Conservation (phyloP, 2,888 invertebrate genomes). For the Malachius bipustulatus region DNA sequence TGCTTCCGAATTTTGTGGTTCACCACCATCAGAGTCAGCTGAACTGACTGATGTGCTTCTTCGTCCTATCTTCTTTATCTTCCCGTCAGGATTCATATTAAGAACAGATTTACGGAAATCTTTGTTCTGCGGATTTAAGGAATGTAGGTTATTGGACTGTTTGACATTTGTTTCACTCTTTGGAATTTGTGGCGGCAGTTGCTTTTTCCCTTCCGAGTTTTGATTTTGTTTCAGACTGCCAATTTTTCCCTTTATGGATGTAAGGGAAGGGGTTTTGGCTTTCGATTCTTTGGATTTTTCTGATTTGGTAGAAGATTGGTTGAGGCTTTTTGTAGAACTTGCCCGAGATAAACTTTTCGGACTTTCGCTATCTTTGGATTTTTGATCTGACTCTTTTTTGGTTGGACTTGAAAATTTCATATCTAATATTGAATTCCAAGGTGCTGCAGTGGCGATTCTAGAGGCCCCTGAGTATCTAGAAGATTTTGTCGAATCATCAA, state of each 20-base stretch:
- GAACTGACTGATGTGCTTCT: conserved; percentile 40
- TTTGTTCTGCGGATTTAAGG: conserved; percentile 47
- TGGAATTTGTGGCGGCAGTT: conserved; percentile 38
- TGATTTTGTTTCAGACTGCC: conserved; percentile 23
- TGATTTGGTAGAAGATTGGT: conserved; percentile 27
- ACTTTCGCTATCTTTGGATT: conserved; percentile 32
- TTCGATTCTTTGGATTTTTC: conserved; percentile 21
- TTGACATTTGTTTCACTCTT: conserved; percentile 32
- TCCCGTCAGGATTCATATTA: conserved; percentile 47
- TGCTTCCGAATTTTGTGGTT: conserved; percentile 40
- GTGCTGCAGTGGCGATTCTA: conserved; percentile 40
- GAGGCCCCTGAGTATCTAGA: conserved; percentile 53
- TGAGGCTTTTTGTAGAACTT: conserved; percentile 37
- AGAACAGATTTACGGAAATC: conserved; percentile 63
- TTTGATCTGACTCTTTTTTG: conserved; percentile 29
- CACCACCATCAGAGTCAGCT: conserved; percentile 35
- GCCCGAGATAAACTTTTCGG: conserved; percentile 32
- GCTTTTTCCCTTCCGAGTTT: conserved; percentile 24
- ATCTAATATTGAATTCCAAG: conserved; percentile 53
- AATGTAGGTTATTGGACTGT: conserved; percentile 30
- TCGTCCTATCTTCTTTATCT: conserved; percentile 33
- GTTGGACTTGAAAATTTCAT: conserved; percentile 37
- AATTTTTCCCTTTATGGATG: conserved; percentile 23
- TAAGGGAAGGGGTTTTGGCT: conserved; percentile 22
- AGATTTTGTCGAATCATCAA: conserved; percentile 55